A percentile compares a stretch with the other conserved stretches of the same genome.
These are phyloP conservation scores for Galeruca laticollis DNA, from an alignment of 2,888 invertebrate species.

Conservation along the genomic window DNA sequence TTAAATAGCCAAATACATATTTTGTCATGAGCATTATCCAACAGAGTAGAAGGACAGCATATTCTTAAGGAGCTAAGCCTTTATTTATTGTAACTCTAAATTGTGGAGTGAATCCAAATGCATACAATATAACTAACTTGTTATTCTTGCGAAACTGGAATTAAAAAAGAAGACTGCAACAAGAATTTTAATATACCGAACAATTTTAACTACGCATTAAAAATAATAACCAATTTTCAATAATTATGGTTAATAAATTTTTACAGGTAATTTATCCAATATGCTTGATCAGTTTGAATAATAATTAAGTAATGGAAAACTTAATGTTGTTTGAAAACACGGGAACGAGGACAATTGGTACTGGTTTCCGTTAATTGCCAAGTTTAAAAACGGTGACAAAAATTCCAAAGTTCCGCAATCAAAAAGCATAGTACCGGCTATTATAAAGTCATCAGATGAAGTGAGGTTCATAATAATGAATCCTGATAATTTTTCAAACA, in stretches of 20 bases:
- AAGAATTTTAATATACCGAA: no score
- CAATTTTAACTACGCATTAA: no score
- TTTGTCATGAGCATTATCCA: no score
- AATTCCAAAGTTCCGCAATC: constrained; percentile 49
- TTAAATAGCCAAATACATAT: no score
- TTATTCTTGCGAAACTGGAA: no score
- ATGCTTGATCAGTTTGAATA: not conserved
- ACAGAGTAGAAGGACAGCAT: no score
- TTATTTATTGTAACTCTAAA: no score
- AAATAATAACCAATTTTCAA: not conserved
- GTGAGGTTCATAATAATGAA: constrained; percentile 50
- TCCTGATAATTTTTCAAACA: constrained; percentile 55
- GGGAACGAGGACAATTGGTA: constrained; percentile 13
- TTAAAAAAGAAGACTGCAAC: no score
- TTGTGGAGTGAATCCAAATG: no score
- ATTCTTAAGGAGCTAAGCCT: no score
- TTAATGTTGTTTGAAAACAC: not conserved
- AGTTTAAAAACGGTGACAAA: constrained; percentile 51
- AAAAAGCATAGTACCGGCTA: constrained; percentile 53
- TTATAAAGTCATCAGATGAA: constrained; percentile 54
- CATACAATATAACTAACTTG: no score
- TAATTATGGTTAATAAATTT: not conserved
- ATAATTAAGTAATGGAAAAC: not conserved
- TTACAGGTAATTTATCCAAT: not conserved
- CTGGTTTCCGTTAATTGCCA: constrained; percentile 44